Percentiles rank a stretch among this genome's conserved stretches.
phyloP scores from a whole-genome alignment of 2,113 vertebrate genomes.

The Psammodynastes pulverulentus region DNA sequence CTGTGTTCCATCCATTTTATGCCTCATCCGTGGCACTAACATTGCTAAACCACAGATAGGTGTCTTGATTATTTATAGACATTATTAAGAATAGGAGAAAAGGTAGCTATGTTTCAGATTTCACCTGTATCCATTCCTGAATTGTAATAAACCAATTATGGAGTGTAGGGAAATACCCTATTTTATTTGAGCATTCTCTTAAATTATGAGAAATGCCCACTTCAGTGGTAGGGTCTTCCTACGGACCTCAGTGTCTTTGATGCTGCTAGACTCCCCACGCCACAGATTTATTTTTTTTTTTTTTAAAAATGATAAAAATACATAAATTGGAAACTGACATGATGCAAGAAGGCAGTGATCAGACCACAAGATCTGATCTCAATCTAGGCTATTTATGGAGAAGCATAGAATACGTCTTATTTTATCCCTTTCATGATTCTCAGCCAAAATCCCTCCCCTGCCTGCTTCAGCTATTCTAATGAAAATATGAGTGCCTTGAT shows the following conservation, averaged over 20 bases:
- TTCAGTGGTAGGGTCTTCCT: not conserved
- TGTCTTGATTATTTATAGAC: conserved; percentile 21
- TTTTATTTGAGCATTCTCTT: not conserved
- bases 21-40: conserved; percentile 47
- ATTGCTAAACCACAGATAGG: conserved; percentile 43
- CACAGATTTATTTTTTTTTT: not conserved
- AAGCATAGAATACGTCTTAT: not conserved
- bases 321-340: not conserved
- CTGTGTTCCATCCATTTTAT: conserved; percentile 25
- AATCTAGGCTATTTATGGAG: not conserved
- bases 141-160: not conserved
- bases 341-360: not conserved
- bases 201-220: not conserved
- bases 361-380: not conserved
- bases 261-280: not conserved
- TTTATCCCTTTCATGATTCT: not conserved
- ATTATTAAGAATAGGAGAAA: conserved; percentile 27
- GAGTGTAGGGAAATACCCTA: not conserved
- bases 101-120: conserved; percentile 16
- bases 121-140: fast-evolving
- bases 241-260: not conserved
- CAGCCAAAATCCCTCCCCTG: not conserved
- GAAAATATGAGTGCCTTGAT: not conserved
- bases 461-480: not conserved
- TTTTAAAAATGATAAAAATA: not conserved